Evolutionary conservation across 2,113 vertebrate genomes (phyloP).

Genomic region (Thinocorus orbignyianus): DNA sequence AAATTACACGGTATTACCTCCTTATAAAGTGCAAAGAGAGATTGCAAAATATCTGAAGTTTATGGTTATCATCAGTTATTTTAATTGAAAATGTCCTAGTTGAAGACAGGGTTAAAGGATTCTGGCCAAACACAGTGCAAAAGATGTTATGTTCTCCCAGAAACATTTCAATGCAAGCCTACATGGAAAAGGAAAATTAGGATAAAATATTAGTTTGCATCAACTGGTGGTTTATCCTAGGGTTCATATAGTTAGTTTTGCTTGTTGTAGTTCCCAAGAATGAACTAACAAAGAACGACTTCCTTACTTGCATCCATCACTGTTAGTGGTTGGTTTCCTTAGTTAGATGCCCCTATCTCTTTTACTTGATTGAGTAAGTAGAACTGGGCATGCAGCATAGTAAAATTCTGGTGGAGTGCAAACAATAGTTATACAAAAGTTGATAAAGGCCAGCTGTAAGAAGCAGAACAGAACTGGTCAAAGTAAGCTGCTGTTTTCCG

Average conservation of each 20-base stretch:
- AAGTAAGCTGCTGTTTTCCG: background rate
- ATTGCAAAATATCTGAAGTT: background rate
- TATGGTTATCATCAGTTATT: background rate
- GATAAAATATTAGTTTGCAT: background rate
- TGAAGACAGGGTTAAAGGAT: background rate
- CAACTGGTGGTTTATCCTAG: background rate
- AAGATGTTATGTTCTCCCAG: background rate
- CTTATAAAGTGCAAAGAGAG: background rate
- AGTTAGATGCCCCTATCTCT: background rate
- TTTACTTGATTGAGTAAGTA: background rate
- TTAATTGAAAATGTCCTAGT: background rate
- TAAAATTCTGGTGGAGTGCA: background rate
- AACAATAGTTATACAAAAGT: background rate
- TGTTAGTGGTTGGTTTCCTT: background rate
- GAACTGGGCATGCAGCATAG: background rate
- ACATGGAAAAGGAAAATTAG: background rate
- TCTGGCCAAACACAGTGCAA: background rate
- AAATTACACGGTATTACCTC: background rate
- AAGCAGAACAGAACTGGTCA: background rate
- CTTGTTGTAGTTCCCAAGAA: background rate
- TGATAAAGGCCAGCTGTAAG: background rate
- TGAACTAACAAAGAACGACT: background rate
- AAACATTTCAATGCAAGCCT: background rate
- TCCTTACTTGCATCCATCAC: background rate
- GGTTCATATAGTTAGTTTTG: background rate